Conservation (phyloP, 2,888 invertebrate species). For the Rhagophthalmus giganteus region DNA sequence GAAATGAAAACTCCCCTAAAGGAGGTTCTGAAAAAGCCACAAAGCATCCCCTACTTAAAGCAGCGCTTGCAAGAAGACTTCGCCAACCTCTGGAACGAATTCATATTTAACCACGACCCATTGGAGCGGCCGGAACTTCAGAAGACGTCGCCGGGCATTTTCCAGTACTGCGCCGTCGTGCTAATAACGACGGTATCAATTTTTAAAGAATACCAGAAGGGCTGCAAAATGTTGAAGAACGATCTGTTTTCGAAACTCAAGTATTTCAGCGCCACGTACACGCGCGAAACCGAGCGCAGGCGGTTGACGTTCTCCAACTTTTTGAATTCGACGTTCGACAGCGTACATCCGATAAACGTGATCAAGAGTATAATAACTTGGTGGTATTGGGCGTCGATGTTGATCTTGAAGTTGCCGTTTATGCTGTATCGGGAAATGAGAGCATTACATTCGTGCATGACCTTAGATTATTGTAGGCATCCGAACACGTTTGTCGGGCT, state of each 20-base stretch:
- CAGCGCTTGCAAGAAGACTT: conserved; percentile 69
- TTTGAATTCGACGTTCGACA: conserved; percentile 50
- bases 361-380: conserved; percentile 45
- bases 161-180: conserved; percentile 64
- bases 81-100: conserved; percentile 79
- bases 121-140: conserved; percentile 69
- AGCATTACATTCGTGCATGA: conserved; percentile 52
- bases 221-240: conserved; percentile 54
- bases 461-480: conserved; percentile 49
- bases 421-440: conserved; percentile 53
- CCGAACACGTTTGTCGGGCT: conserved; percentile 49
- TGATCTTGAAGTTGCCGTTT: conserved; percentile 50
- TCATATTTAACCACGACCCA: conserved; percentile 77
- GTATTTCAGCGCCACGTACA: conserved; percentile 52
- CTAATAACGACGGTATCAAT: conserved; percentile 68
- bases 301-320: conserved; percentile 44
- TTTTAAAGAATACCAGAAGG: conserved; percentile 64
- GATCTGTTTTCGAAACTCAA: conserved; percentile 56
- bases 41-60: conserved; percentile 67
- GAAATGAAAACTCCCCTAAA: conserved; percentile 56
- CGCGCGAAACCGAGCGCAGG: conserved; percentile 46
- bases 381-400: conserved; percentile 44
- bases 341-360: conserved; percentile 56
- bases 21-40: conserved; percentile 63
- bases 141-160: conserved; percentile 63